Base-by-base conservation (phyloP, 1,140 invertebrate species). In the Meteorus sp. region DNA sequence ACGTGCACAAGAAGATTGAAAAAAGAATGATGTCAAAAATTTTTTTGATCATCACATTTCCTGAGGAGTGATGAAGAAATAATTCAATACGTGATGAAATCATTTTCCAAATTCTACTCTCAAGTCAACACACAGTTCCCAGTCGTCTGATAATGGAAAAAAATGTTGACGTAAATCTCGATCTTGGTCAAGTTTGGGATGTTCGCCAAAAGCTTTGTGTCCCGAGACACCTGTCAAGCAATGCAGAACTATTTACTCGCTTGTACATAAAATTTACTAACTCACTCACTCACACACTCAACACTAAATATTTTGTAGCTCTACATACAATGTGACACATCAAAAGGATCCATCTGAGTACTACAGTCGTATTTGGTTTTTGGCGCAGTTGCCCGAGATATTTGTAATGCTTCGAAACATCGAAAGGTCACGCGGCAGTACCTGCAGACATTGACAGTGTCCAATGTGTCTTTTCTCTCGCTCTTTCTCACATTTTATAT, bases 401-500 rank as follows among this genome's bases (percentile, higher is more conserved):
- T 56, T 68, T 65, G 68, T 72, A 74, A 74, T 72, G 60, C 70
- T 39, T 62, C 19, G 64, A 58, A 74, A 63, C 58, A 68, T 62
- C 59, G 62, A 61, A 56, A 71, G 64, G 64, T 74, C 72, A 74
- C 72, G 68, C 52, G 64, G 59, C 45, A 61, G 61, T 72, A 70
- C 69, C 70, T 73, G 70, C 54, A 56, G 61, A 50, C 56, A 61
- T 64, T 68, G 60, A 64, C 62, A 66, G 52, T 8, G 27, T 23
- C 22, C 9, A 22, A n/a, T 35, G 29, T 41, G 13, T 41, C 39
- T 44, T 19, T 17, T 19, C 9, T 44, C 1, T 13, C 9, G 11
- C 11, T 41, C 17, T 2, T 17, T 5, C 13, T 33, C 17, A 8
- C 41, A 17, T 3, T 1, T 35, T 19, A 20, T 11, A 17, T 45